Evolutionary conservation across 2,888 invertebrate genomes (phyloP).

Genomic region (Yponomeuta cagnagella): DNA sequence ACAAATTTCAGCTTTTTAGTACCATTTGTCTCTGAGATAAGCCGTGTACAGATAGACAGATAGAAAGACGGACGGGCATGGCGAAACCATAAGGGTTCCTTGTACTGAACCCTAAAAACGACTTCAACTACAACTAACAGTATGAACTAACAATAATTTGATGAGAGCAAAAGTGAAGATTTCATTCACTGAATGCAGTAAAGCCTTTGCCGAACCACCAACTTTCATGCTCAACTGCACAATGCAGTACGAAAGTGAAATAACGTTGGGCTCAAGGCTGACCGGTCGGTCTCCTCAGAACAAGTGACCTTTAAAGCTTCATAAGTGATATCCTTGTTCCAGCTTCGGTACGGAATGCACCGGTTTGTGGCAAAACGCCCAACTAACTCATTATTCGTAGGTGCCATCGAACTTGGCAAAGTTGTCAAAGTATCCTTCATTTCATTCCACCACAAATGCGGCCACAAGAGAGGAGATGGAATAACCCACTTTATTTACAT

Average conservation of each 20-base stretch:
- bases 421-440: background rate
- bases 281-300: constrained; percentile 68
- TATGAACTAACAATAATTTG: too few relatives aligned
- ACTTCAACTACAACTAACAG: too few relatives aligned
- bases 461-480: background rate
- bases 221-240: constrained; percentile 6
- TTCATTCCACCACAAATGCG: background rate
- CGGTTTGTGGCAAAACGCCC: constrained; percentile 8
- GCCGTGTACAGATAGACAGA: too few relatives aligned
- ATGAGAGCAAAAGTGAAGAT: too few relatives aligned
- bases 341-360: constrained; percentile 36
- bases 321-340: constrained; percentile 68
- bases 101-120: too few relatives aligned
- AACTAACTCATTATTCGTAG: background rate
- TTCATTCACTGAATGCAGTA: too few relatives aligned
- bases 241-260: constrained; percentile 66
- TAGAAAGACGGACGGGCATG: too few relatives aligned
- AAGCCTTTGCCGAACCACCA: background rate
- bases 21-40: too few relatives aligned
- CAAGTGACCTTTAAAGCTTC: constrained; percentile 58
- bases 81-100: too few relatives aligned
- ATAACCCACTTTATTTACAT: background rate
- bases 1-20: too few relatives aligned
- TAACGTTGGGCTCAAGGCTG: constrained; percentile 63
- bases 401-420: background rate